A percentile compares a stretch with the other conserved stretches of the same genome.
Evolutionary conservation across 2,888 invertebrate species (phyloP).

Genomic region (Eupeodes luniger): DNA sequence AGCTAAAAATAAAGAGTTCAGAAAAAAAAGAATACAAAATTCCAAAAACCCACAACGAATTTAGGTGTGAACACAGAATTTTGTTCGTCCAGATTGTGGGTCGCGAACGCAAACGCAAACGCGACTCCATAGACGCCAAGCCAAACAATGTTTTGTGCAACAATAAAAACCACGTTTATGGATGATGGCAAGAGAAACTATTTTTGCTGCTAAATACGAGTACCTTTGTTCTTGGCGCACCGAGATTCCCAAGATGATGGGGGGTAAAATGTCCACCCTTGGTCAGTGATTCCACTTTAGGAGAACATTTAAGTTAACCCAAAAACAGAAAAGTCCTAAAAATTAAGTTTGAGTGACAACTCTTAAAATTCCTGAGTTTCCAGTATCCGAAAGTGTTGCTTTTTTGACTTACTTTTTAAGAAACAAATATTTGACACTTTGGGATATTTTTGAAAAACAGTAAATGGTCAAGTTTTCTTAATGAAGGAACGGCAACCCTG

Average conservation of each 20-base stretch:
- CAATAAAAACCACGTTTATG: slow-evolving; percentile 49
- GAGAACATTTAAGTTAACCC: no score
- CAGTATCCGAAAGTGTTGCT: no score
- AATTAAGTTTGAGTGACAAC: no score
- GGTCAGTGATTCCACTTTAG: slow-evolving; percentile 2
- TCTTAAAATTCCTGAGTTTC: no score
- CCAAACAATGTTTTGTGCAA: slow-evolving; percentile 61
- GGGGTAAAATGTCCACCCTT: slow-evolving; percentile 58
- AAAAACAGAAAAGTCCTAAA: not conserved
- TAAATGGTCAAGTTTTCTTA: no score
- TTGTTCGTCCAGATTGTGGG: slow-evolving; percentile 66
- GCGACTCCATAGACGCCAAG: slow-evolving; percentile 65
- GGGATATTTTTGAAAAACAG: no score
- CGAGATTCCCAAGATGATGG: slow-evolving; percentile 58
- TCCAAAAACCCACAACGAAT: slow-evolving; percentile 73
- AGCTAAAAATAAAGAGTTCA: slow-evolving; percentile 13
- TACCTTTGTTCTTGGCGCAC: slow-evolving; percentile 73
- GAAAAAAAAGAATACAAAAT: slow-evolving; percentile 11
- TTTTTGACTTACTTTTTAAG: no score
- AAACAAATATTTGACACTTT: no score
- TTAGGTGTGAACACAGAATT: slow-evolving; percentile 75
- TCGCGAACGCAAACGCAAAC: slow-evolving; percentile 32
- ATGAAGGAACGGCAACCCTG: no score
- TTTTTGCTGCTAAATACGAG: slow-evolving; percentile 60
- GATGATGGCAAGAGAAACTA: slow-evolving; percentile 42